Conservation (phyloP, 2,797 vertebrate genomes). For the Sebastes ruberrimus region DNA sequence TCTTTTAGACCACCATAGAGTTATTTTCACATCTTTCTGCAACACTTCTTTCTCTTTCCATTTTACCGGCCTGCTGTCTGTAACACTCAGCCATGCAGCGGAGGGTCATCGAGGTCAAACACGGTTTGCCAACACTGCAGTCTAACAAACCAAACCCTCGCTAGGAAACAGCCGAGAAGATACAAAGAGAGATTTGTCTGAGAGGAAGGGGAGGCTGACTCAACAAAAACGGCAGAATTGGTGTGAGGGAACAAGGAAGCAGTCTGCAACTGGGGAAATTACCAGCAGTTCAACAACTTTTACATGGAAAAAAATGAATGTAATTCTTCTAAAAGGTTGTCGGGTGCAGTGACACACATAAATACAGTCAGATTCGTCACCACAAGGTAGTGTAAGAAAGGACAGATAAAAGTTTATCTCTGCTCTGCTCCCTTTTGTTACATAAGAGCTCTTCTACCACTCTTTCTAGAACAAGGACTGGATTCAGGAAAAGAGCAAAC, state of each 20-base stretch:
- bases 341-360: not conserved
- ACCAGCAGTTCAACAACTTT: not conserved
- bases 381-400: not conserved
- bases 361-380: not conserved
- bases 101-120: conserved; percentile 41
- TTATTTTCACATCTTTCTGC: not conserved
- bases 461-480: not conserved
- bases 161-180: conserved; percentile 40
- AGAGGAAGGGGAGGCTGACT: conserved; percentile 59
- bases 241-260: conserved; percentile 50
- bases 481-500: conserved; percentile 18
- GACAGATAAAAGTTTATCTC: not conserved
- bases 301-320: not conserved
- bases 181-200: conserved; percentile 67
- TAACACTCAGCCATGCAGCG: not conserved
- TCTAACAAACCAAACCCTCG: conserved; percentile 42
- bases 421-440: conserved; percentile 18
- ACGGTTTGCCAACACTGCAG: conserved; percentile 45
- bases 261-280: conserved; percentile 8
- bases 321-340: not conserved
- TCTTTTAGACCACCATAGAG: not conserved
- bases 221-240: conserved; percentile 49
- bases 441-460: not conserved
- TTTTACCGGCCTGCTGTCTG: conserved; percentile 20
- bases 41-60: conserved; percentile 3